A percentile compares a stretch with the other conserved stretches of the same genome.
Conservation (phyloP, 2,888 invertebrate species). For the Neoascia interrupta region DNA sequence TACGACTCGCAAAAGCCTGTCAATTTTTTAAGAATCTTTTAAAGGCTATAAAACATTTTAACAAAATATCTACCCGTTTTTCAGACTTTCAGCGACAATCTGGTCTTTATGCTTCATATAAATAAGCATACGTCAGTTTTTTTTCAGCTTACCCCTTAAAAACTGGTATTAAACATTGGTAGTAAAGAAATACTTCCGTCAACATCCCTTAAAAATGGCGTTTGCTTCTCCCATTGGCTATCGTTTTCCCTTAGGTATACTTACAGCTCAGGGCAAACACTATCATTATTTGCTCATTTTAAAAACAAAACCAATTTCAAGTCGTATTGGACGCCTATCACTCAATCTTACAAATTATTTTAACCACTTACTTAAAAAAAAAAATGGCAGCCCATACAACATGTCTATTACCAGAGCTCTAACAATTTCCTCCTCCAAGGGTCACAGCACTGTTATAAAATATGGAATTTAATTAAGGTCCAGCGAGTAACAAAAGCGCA, state of each 20-base stretch:
- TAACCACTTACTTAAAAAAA: slow-evolving; percentile 35
- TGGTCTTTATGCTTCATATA: no score
- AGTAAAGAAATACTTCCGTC: no score
- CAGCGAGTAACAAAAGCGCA: slow-evolving; percentile 47
- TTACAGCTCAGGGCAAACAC: neutral
- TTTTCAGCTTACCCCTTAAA: no score
- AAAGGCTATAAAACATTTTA: no score
- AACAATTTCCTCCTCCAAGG: neutral
- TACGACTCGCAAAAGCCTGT: no score
- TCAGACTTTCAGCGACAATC: no score
- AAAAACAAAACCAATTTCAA: neutral
- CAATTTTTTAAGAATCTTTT: no score
- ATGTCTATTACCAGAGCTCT: slow-evolving; percentile 5
- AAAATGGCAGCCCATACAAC: slow-evolving; percentile 47
- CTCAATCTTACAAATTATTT: slow-evolving; percentile 19
- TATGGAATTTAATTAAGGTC: slow-evolving; percentile 54
- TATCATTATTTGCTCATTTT: slow-evolving; percentile 38
- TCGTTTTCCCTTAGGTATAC: slow-evolving; percentile 5
- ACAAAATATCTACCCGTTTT: no score
- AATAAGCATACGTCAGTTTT: no score
- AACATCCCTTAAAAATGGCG: slow-evolving; percentile 21
- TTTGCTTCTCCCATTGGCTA: neutral
- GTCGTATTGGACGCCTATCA: slow-evolving; percentile 38
- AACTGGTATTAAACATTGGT: no score
- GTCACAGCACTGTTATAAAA: slow-evolving; percentile 6